These are phyloP conservation scores for Harpagifer antarcticus DNA, from an alignment of 2,797 vertebrate genomes.

Conservation along the genomic window DNA sequence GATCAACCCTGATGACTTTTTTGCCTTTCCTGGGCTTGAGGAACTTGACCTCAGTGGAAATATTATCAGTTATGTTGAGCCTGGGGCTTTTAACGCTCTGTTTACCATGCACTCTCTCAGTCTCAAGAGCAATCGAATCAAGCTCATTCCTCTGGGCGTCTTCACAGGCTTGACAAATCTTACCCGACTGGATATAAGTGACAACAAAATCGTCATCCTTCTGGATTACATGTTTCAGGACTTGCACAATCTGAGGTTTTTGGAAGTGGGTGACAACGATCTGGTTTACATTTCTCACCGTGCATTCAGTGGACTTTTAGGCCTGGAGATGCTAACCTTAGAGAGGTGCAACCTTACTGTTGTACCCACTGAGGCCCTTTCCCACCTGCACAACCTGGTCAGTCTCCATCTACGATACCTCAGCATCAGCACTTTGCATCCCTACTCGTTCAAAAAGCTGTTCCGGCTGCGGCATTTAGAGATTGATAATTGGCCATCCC, in stretches of 20 bases:
- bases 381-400: constrained; percentile 95
- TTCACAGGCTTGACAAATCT: constrained; percentile 96
- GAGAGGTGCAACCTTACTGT: constrained; percentile 98
- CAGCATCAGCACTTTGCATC: constrained; percentile 93
- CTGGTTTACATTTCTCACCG: constrained; percentile 98
- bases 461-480: constrained; percentile 94
- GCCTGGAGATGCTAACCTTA: constrained; percentile 94
- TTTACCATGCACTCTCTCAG: constrained; percentile 95
- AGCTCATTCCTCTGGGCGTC: constrained; percentile 95
- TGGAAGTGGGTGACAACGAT: constrained; percentile 98
- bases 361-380: constrained; percentile 97
- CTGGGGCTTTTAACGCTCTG: constrained; percentile 94
- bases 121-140: constrained; percentile 98
- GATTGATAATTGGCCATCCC: constrained; percentile 94
- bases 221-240: constrained; percentile 99
- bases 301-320: constrained; percentile 95
- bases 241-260: constrained; percentile 93
- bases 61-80: constrained; percentile 95
- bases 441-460: constrained; percentile 96
- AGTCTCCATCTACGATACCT: constrained; percentile 95
- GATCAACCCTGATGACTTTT: constrained; percentile 95
- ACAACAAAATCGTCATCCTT: constrained; percentile 99
- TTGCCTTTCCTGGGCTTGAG: constrained; percentile 92
- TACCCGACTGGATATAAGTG: constrained; percentile 96
- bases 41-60: constrained; percentile 99